These are phyloP conservation scores for Ennomos fuscantarius DNA, from an alignment of 2,888 invertebrate genomes.

Conservation along the genomic window DNA sequence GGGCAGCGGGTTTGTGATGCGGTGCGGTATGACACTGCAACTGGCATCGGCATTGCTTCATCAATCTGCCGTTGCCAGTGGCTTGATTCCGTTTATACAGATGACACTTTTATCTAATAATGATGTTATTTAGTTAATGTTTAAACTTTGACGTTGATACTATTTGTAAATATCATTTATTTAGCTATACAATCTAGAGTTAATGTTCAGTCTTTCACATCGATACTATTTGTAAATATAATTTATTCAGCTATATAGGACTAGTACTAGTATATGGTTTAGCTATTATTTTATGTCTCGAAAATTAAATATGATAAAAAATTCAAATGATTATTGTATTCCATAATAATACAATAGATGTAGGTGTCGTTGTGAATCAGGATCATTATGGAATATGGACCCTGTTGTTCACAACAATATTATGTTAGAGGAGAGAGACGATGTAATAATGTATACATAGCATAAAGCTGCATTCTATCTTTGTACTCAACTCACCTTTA, in stretches of 20 bases:
- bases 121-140: background rate
- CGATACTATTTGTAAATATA: too few species aligned
- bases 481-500: background rate
- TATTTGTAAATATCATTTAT: background rate
- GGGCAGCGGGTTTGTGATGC: slow-evolving; percentile 46
- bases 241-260: too few species aligned
- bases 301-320: too few species aligned
- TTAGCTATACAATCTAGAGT: too few species aligned
- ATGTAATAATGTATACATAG: background rate
- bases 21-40: slow-evolving; percentile 53
- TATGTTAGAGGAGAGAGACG: background rate
- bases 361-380: too few species aligned
- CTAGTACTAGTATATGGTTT: too few species aligned
- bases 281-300: too few species aligned
- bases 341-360: too few species aligned
- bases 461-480: background rate
- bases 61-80: slow-evolving; percentile 60
- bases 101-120: slow-evolving; percentile 23
- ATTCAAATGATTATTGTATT: too few species aligned
- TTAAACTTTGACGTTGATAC: slow-evolving; percentile 4
- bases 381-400: too few species aligned
- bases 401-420: too few species aligned
- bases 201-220: too few species aligned
- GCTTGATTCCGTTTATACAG: slow-evolving; percentile 39
- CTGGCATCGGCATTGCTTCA: slow-evolving; percentile 55